phyloP scores from a whole-genome alignment of 2,113 vertebrate species.

The Platanista minor region DNA sequence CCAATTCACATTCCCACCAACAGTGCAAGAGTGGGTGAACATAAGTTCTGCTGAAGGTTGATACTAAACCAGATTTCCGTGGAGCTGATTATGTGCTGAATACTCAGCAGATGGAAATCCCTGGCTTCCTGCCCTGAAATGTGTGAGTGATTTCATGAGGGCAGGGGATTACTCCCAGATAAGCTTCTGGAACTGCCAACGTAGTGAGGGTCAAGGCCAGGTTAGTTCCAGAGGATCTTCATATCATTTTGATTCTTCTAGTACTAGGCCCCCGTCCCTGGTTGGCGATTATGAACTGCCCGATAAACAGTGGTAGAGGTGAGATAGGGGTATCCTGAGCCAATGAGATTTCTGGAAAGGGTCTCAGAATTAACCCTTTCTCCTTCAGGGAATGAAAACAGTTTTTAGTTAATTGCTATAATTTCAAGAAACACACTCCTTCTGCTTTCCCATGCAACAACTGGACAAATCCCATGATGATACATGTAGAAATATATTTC shows the following conservation, averaged over 20 bases:
- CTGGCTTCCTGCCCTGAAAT: conserved; percentile 7
- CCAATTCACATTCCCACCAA: no score
- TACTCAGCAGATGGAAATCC: conserved; percentile 27
- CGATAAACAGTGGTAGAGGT: not conserved
- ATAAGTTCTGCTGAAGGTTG: conserved; percentile 14
- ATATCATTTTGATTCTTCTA: conserved; percentile 12
- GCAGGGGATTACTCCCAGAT: not conserved
- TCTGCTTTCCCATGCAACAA: conserved; percentile 35
- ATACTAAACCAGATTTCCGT: conserved; percentile 23
- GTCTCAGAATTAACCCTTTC: not conserved
- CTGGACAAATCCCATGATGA: conserved; percentile 27
- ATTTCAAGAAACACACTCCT: conserved; percentile 15
- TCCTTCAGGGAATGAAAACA: conserved; percentile 19
- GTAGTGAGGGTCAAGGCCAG: not conserved
- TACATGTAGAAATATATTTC: conserved; percentile 30
- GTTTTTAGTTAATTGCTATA: conserved; percentile 29
- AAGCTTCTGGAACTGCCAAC: conserved; percentile 6
- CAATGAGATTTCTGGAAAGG: conserved; percentile 25
- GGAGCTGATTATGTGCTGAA: not conserved
- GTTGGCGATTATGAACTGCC: conserved; percentile 6
- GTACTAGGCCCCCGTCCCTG: not conserved
- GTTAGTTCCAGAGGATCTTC: not conserved
- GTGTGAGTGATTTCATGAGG: conserved; percentile 23
- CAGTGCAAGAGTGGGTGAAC: no score
- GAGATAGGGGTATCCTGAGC: not conserved